A percentile compares a stretch with the other conserved stretches of the same genome.
Evolutionary conservation across 2,113 vertebrate genomes (phyloP).

Genomic region (Petroica traversi): DNA sequence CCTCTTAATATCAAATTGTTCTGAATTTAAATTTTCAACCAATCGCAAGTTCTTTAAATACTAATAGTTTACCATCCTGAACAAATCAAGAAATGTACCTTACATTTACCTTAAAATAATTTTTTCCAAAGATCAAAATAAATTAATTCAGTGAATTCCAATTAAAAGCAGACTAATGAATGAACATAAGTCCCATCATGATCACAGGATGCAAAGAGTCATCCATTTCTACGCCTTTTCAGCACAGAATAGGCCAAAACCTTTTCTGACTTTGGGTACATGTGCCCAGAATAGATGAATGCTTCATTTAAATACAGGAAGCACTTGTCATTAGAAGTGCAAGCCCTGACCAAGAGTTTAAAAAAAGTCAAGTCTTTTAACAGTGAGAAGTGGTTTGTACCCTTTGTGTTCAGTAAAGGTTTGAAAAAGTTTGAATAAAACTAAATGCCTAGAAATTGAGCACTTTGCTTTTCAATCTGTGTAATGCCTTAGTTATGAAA

Average conservation of each 20-base stretch:
- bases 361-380: background rate
- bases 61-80: background rate
- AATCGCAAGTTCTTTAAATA: background rate
- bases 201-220: background rate
- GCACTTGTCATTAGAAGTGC: conserved; percentile 9
- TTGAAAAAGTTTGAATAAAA: background rate
- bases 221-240: background rate
- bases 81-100: background rate
- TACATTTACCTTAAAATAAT: background rate
- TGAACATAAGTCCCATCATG: background rate
- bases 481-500: background rate
- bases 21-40: background rate
- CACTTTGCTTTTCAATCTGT: background rate
- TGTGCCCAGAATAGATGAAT: conserved; percentile 39
- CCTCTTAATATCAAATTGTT: background rate
- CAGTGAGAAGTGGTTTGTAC: background rate
- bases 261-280: background rate
- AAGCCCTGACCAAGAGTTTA: background rate
- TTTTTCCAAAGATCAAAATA: background rate
- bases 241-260: background rate
- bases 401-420: background rate
- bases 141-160: background rate
- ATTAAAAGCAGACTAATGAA: background rate
- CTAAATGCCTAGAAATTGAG: background rate
- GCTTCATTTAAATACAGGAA: conserved; percentile 48